Evolutionary conservation across 2,797 vertebrate genomes (phyloP).

Genomic region (Dendrocincla tyrannina): DNA sequence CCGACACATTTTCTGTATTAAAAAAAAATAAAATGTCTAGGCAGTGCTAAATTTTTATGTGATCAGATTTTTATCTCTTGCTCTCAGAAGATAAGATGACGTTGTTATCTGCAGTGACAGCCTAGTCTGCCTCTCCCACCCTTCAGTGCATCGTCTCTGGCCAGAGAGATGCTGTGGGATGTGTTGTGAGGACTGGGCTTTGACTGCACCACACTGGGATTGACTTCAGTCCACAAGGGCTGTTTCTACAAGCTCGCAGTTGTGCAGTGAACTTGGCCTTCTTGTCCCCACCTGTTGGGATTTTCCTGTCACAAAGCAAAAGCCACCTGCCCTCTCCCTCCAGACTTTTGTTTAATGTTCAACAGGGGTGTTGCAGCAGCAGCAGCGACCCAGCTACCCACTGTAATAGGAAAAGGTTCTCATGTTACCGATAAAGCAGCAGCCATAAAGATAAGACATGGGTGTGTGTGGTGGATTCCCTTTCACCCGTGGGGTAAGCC

Average conservation of each 20-base stretch:
- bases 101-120: neutral
- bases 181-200: fast-evolving
- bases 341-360: neutral
- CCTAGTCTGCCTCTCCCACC: neutral
- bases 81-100: slow-evolving; percentile 44
- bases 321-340: neutral
- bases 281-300: neutral
- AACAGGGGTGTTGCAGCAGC: neutral
- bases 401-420: neutral
- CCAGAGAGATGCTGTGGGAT: neutral
- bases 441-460: neutral
- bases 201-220: fast-evolving
- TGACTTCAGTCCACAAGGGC: fast-evolving
- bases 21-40: neutral
- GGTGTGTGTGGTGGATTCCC: neutral
- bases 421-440: neutral
- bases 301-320: neutral
- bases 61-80: slow-evolving; percentile 39
- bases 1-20: neutral
- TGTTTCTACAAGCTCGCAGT: neutral
- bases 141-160: neutral
- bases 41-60: neutral
- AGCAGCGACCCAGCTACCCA: neutral
- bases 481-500: fast-evolving
- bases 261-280: neutral